These are phyloP conservation scores for Hydropotes inermis DNA, from an alignment of 2,113 vertebrate species.

Conservation along the genomic window DNA sequence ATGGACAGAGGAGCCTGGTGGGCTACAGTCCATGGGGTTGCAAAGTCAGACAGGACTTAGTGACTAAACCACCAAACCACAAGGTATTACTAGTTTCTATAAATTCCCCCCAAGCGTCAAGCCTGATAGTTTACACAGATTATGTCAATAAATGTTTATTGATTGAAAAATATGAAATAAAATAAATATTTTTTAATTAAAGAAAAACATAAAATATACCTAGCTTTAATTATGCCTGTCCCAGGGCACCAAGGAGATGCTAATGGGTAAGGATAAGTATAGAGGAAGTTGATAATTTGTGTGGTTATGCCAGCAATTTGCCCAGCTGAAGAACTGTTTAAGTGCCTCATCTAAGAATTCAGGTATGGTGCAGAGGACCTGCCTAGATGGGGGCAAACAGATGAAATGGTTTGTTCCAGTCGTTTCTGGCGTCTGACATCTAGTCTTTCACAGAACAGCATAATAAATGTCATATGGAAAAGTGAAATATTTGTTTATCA, in stretches of 20 bases:
- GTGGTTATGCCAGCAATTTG: constrained; percentile 35
- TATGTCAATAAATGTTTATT: not conserved
- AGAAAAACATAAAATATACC: not conserved
- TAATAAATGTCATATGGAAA: constrained; percentile 48
- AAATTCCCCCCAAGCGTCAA: not conserved
- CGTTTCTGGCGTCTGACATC: not conserved
- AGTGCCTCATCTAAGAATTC: constrained; percentile 41
- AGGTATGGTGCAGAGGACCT: not conserved
- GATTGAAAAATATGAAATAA: not conserved
- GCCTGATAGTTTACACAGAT: not conserved
- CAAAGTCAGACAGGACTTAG: not conserved
- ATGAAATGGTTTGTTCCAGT: constrained; percentile 2
- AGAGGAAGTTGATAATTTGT: not conserved
- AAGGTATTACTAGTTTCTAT: not conserved
- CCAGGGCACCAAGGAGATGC: not conserved
- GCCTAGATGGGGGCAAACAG: not conserved
- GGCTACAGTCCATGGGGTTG: accelerated
- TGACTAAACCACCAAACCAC: not conserved
- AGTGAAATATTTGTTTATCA: constrained; percentile 53
- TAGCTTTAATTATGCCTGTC: not conserved
- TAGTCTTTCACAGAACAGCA: not conserved
- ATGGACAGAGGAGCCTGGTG: not conserved
- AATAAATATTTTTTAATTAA: not conserved
- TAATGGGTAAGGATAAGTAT: constrained; percentile 3
- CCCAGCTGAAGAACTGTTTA: not conserved